Evolutionary conservation across 2,797 vertebrate species (phyloP).

Genomic region (Arnoldichthys spilopterus): DNA sequence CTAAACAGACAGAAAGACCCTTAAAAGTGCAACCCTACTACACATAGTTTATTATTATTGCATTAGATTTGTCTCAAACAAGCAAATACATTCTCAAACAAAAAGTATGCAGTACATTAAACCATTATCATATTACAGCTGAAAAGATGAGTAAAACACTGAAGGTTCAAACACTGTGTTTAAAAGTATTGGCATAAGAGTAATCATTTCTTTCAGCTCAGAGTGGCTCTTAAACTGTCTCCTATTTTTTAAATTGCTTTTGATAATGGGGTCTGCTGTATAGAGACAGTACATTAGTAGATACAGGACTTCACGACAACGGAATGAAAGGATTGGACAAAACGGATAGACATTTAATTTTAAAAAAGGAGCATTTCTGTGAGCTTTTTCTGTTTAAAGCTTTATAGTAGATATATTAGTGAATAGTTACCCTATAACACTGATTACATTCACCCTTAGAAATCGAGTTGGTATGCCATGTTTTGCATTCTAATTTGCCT

Average conservation of each 20-base stretch:
- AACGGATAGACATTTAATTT: neutral
- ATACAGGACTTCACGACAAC: neutral
- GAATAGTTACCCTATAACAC: neutral
- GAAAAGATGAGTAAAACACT: constrained; percentile 8
- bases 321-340: neutral
- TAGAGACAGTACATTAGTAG: constrained; percentile 19
- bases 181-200: neutral
- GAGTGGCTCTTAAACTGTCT: constrained; percentile 25
- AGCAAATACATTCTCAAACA: too few species aligned
- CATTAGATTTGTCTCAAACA: neutral
- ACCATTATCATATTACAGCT: constrained; percentile 24
- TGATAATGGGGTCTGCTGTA: constrained; percentile 7
- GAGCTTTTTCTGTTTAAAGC: neutral
- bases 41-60: neutral
- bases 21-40: neutral
- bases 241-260: constrained; percentile 25
- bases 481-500: neutral
- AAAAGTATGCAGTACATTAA: constrained; percentile 9
- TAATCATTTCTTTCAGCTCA: constrained; percentile 14
- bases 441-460: neutral
- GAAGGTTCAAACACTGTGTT: constrained; percentile 6
- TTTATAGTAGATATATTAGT: neutral
- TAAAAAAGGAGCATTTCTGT: neutral
- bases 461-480: neutral
- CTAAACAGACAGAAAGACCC: neutral